Evolutionary conservation across 2,797 vertebrate species (phyloP), one percentile per base, ranked within the genome.

Genomic region (Sebastolobus altivelis): DNA sequence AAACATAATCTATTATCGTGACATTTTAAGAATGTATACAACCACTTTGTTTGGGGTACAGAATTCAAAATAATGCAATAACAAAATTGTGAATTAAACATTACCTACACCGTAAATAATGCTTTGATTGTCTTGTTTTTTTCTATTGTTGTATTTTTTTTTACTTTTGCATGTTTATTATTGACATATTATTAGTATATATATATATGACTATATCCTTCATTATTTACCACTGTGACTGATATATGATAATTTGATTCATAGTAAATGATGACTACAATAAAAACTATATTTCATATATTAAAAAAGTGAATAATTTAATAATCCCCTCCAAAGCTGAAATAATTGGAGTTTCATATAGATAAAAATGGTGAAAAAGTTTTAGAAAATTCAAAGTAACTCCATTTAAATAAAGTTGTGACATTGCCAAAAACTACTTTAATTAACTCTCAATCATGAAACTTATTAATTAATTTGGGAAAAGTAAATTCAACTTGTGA

Each of bases 1-100:
- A 79, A 82, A 74, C 46, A 81, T 27, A 8, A 78, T 82, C 54
- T 77, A 10, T 74, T 8, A 66, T 16, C 3, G 5, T 79, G 29
- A 54, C 20, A 52, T 54, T 72, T 52, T 54, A 61, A 69, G 25
- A 11, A 65, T 71, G 1, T 18, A 6, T 16, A 20, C 7, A 35
- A 69, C 5, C 5, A 56, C 5, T 35, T 25, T 58, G 6, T 54
- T n/a, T 7, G 4, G n/a, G 33, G 37, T 38, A 35, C 12, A 67
- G 20, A 59, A 37, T 22, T 35, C 1, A 49, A 78, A 75, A 59
- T 16, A 8, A 52, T 60, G 22, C 31, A n/a, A 37, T 20, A 54
- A 12, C 7, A 83, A 33, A 35, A 74, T 5, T 52, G 9, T 52
- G 10, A 10, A 13, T 70, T 38, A 14, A 62, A 33, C 8, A 22